Evolutionary conservation across 2,113 vertebrate genomes (phyloP).

Genomic region (Lanius ludovicianus): DNA sequence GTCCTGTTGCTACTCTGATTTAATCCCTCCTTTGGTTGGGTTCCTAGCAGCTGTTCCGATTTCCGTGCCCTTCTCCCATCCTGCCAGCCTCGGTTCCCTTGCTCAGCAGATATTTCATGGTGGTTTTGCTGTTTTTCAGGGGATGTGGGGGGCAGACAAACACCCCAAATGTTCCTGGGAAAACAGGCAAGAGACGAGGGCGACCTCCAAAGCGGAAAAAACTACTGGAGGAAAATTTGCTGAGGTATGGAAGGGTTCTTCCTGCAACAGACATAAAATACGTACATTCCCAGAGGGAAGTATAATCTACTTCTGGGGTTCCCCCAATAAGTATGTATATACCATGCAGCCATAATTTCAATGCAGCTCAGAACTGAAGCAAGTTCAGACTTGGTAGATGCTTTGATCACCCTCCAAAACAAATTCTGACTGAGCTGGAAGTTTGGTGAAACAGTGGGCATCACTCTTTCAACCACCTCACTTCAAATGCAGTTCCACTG

Average conservation of each 20-base stretch:
- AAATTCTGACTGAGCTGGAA: background rate
- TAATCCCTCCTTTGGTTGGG: constrained; percentile 30
- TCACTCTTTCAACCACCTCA: background rate
- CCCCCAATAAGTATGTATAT: background rate
- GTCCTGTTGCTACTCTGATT: background rate
- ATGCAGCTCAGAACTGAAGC: background rate
- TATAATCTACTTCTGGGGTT: constrained; percentile 1
- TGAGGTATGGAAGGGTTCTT: constrained; percentile 74
- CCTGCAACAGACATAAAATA: background rate
- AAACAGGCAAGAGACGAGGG: constrained; percentile 87
- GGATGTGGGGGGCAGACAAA: constrained; percentile 68
- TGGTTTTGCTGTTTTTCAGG: constrained; percentile 46
- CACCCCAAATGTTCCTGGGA: constrained; percentile 67
- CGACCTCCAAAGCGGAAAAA: constrained; percentile 92
- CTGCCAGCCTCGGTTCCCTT: background rate
- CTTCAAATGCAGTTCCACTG: background rate
- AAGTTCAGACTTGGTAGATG: background rate
- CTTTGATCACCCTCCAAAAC: constrained; percentile 36
- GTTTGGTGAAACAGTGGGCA: background rate
- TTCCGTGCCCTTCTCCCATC: background rate
- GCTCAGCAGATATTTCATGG: constrained; percentile 4
- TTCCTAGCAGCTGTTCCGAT: constrained; percentile 43
- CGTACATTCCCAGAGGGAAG: background rate
- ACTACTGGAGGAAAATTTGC: constrained; percentile 76
- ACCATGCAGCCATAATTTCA: background rate